Evolutionary conservation across 2,888 invertebrate species (phyloP).

Genomic region (Epinotia demarniana): DNA sequence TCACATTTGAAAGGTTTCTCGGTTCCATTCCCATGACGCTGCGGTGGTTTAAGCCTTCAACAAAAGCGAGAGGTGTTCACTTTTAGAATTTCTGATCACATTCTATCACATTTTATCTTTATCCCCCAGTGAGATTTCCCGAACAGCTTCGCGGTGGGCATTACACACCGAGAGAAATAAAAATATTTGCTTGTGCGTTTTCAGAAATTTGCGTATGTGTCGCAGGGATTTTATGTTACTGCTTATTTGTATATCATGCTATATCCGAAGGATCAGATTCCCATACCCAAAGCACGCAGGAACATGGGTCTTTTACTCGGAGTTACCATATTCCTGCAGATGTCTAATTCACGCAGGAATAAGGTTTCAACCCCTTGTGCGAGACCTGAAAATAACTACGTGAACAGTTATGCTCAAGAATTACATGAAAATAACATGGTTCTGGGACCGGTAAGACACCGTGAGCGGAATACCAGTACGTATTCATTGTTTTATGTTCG

Average conservation of each 20-base stretch:
- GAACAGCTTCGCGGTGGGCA: background rate
- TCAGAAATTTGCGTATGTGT: background rate
- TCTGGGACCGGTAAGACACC: background rate
- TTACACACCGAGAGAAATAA: background rate
- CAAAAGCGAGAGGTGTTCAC: background rate
- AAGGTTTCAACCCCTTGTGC: background rate
- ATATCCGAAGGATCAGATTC: background rate
- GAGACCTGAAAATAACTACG: background rate
- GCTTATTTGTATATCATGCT: too few relatives aligned
- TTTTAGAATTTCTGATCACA: background rate
- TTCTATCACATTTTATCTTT: too few relatives aligned
- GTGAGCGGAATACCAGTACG: background rate
- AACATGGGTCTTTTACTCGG: background rate
- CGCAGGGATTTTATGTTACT: too few relatives aligned
- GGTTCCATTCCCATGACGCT: background rate
- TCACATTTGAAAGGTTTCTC: background rate
- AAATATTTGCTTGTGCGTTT: background rate
- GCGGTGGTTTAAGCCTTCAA: too few relatives aligned
- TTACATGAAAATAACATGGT: background rate
- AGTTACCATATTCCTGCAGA: background rate
- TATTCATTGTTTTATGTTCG: background rate
- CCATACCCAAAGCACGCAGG: background rate
- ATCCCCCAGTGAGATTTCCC: background rate
- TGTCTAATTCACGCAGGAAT: conserved; percentile 1
- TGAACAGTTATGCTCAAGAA: background rate